These are phyloP conservation scores for Galbula dea DNA, from an alignment of 2,113 vertebrate species.

Conservation along the genomic window DNA sequence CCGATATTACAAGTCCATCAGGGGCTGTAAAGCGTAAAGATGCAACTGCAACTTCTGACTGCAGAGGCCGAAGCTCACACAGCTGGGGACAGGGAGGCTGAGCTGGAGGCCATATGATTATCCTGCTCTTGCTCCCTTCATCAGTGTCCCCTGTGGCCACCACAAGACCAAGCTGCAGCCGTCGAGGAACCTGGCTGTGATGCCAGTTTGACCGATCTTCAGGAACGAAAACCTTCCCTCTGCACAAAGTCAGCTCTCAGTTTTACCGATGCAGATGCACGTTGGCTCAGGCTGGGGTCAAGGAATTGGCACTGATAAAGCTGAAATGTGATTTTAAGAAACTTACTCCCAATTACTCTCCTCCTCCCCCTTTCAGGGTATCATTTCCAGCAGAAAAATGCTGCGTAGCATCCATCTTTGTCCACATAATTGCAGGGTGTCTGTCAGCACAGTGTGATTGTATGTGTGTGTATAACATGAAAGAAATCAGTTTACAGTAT, in stretches of 20 bases:
- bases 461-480: not conserved
- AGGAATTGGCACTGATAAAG: not conserved
- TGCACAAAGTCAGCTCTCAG: not conserved
- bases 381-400: not conserved
- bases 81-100: rapidly evolving
- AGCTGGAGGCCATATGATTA: rapidly evolving
- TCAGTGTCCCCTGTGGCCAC: rapidly evolving
- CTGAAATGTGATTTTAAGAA: not conserved
- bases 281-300: not conserved
- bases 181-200: not conserved
- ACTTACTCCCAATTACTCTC: not conserved
- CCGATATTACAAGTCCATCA: not conserved
- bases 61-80: rapidly evolving
- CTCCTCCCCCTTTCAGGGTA: not conserved
- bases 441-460: not conserved
- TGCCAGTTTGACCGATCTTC: rapidly evolving
- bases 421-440: not conserved
- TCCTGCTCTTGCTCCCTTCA: rapidly evolving
- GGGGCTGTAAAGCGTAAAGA: not conserved
- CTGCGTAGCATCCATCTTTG: not conserved
- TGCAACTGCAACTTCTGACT: not conserved
- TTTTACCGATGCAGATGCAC: not conserved
- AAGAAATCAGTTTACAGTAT: not conserved
- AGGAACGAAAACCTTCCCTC: not conserved
- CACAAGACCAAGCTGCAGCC: not conserved